These are phyloP conservation scores for Rhingia campestris DNA, from an alignment of 2,888 invertebrate species.

Conservation along the genomic window DNA sequence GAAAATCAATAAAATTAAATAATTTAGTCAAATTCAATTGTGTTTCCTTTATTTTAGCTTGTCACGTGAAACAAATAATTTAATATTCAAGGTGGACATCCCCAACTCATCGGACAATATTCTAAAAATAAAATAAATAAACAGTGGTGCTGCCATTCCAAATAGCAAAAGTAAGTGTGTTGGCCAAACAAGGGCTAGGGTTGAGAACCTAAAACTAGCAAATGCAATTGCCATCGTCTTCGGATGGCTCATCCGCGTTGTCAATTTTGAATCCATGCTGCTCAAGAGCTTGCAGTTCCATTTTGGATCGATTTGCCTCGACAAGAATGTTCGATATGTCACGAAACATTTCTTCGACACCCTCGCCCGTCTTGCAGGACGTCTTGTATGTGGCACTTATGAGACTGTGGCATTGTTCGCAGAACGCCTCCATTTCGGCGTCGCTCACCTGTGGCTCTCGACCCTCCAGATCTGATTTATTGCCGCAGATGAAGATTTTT, in stretches of 20 bases:
- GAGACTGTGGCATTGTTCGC: conserved; percentile 95
- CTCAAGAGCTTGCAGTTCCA: conserved; percentile 91
- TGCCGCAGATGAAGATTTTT: conserved; percentile 96
- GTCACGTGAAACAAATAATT: conserved; percentile 51
- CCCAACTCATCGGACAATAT: conserved; percentile 31
- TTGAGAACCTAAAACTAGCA: conserved; percentile 78
- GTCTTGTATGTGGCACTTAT: conserved; percentile 94
- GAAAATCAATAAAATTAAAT: conserved; percentile 53
- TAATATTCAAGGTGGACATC: conserved; percentile 21
- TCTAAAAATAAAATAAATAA: conserved; percentile 49
- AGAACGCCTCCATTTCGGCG: conserved; percentile 94
- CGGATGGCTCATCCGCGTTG: conserved; percentile 85
- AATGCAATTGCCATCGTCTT: conserved; percentile 79
- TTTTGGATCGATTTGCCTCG: conserved; percentile 90
- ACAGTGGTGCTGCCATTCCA: conserved; percentile 19
- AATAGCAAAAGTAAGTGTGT: conserved; percentile 13
- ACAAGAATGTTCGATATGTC: conserved; percentile 93
- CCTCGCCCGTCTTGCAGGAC: conserved; percentile 93
- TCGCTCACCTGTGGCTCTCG: conserved; percentile 90
- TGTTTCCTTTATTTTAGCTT: conserved; percentile 43
- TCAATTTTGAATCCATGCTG: conserved; percentile 90
- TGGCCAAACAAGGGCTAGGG: background rate
- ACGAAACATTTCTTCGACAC: conserved; percentile 94
- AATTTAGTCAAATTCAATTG: conserved; percentile 38
- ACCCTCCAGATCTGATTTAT: conserved; percentile 92